A percentile compares a stretch with the other conserved stretches of the same genome.
Conservation (phyloP, 2,113 vertebrate genomes). For the Cephalopterus ornatus region DNA sequence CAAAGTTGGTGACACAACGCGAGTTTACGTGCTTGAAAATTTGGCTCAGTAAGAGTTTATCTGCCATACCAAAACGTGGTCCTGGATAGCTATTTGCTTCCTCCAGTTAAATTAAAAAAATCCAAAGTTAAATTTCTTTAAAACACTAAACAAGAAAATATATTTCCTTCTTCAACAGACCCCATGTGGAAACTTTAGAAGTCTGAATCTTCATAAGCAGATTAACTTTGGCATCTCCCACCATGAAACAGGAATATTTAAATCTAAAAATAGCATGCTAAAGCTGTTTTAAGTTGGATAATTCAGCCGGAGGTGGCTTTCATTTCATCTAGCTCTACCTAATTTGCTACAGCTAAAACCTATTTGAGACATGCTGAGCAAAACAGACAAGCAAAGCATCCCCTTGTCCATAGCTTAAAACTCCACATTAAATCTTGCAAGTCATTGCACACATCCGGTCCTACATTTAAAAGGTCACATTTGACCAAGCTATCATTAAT, state of each 20-base stretch:
- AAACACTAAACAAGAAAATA: background rate
- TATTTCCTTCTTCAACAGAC: conserved; percentile 10
- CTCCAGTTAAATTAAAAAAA: conserved; percentile 21
- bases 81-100: background rate
- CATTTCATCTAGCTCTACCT: conserved; percentile 54
- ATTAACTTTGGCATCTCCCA: conserved; percentile 54
- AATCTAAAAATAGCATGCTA: conserved; percentile 58
- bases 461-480: conserved; percentile 40
- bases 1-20: rapidly evolving
- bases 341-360: conserved; percentile 55
- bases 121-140: background rate
- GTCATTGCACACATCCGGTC: background rate
- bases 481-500: conserved; percentile 34
- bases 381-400: background rate
- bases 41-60: background rate
- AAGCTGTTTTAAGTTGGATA: conserved; percentile 63
- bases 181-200: conserved; percentile 27
- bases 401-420: background rate
- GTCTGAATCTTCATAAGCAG: conserved; percentile 43
- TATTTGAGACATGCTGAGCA: conserved; percentile 46
- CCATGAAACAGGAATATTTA: conserved; percentile 59
- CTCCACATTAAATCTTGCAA: conserved; percentile 22
- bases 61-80: background rate
- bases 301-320: conserved; percentile 41
- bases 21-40: background rate